Conservation (phyloP, 1,140 invertebrate genomes). For the Tigriopus japonicus region DNA sequence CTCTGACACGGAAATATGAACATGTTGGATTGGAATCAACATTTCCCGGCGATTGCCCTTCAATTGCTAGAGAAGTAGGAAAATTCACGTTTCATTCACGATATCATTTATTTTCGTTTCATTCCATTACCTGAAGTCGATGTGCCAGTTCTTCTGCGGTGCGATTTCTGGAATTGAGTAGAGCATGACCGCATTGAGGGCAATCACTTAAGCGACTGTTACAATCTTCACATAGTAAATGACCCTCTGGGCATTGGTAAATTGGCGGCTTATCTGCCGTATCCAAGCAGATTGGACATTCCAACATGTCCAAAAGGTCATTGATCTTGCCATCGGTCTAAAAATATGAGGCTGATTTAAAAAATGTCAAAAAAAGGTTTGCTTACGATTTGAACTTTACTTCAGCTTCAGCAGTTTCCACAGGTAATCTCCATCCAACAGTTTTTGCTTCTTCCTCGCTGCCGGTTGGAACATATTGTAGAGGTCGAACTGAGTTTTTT, state of each 20-base stretch:
- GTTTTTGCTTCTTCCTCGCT: too few relatives aligned
- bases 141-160: constrained; percentile 6
- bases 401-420: too few relatives aligned
- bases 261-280: constrained; percentile 3
- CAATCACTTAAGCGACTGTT: constrained; percentile 4
- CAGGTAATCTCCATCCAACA: too few relatives aligned
- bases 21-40: neutral
- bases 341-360: neutral
- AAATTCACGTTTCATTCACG: too few relatives aligned
- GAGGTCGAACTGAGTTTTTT: too few relatives aligned
- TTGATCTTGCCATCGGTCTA: neutral
- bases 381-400: too few relatives aligned
- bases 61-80: too few relatives aligned
- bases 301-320: constrained; percentile 10
- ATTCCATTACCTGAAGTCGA: constrained; percentile 5
- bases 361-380: neutral
- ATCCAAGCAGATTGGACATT: constrained; percentile 13
- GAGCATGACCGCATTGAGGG: constrained; percentile 10
- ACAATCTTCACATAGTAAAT: constrained; percentile 10
- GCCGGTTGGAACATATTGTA: too few relatives aligned
- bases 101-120: neutral
- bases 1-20: neutral
- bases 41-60: neutral
- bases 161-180: constrained; percentile 11
- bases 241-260: constrained; percentile 13